Percentiles rank a stretch among this genome's conserved stretches.
phyloP scores from a whole-genome alignment of 2,113 vertebrate genomes.

The Bujurquina vittata region DNA sequence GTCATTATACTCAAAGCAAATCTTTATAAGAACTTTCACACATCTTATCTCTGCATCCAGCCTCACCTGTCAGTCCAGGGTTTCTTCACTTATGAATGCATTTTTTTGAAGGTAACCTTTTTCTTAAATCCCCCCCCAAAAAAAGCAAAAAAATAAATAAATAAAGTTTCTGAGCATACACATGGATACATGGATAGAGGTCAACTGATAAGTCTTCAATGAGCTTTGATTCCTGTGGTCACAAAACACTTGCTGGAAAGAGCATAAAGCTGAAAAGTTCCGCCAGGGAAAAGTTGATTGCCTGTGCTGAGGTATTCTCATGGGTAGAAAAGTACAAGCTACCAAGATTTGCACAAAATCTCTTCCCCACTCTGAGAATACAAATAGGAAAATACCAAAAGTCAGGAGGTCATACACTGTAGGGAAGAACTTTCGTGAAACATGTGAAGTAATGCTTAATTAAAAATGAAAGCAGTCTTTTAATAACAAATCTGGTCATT shows the following conservation, averaged over 20 bases:
- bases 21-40: not conserved
- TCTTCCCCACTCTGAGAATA: constrained; percentile 12
- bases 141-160: not conserved
- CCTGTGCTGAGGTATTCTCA: constrained; percentile 31
- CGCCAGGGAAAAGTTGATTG: constrained; percentile 33
- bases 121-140: constrained; percentile 9
- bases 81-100: not conserved
- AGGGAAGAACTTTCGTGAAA: not conserved
- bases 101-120: not conserved
- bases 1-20: not conserved
- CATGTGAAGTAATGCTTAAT: not conserved
- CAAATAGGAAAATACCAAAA: not conserved
- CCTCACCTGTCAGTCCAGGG: not conserved
- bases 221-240: constrained; percentile 5
- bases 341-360: constrained; percentile 42
- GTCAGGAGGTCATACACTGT: not conserved
- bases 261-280: constrained; percentile 11
- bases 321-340: not conserved
- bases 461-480: not conserved
- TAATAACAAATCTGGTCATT: constrained; percentile 4
- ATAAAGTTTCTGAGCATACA: not conserved
- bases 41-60: not conserved
- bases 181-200: not conserved
- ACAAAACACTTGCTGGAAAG: constrained; percentile 24
- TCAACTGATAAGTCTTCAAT: not conserved